These are phyloP conservation scores for Sphaerophoria rueppellii DNA, from an alignment of 2,888 invertebrate species.

Conservation along the genomic window DNA sequence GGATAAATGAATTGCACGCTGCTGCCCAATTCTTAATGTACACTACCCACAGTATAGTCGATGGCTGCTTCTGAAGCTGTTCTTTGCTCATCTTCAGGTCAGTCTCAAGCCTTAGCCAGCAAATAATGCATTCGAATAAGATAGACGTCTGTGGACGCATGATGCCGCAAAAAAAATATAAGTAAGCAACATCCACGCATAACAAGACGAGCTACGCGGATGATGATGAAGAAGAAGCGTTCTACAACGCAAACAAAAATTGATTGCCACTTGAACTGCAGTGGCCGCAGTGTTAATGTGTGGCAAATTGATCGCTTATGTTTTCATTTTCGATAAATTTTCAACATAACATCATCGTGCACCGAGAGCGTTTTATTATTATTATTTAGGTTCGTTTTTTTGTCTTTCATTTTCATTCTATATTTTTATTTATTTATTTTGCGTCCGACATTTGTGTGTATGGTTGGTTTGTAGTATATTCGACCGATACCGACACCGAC, in stretches of 20 bases:
- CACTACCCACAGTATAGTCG: conserved; percentile 6
- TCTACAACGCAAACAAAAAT: conserved; percentile 63
- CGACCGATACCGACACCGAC: not conserved
- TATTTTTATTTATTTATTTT: conserved; percentile 59
- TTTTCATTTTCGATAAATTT: conserved; percentile 72
- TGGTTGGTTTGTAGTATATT: conserved; percentile 10
- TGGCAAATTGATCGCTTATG: conserved; percentile 72
- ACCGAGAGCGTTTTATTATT: conserved; percentile 42
- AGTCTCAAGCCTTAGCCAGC: not conserved
- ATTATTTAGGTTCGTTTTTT: conserved; percentile 23
- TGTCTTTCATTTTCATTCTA: conserved; percentile 46
- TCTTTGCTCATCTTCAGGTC: conserved; percentile 20
- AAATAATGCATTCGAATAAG: conserved; percentile 18
- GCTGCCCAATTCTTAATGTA: conserved; percentile 19
- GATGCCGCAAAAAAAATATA: not conserved
- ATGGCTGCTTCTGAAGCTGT: not conserved
- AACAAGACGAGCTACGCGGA: not conserved
- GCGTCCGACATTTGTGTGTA: conserved; percentile 56
- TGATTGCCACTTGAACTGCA: conserved; percentile 73
- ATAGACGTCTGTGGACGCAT: not conserved
- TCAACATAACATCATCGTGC: conserved; percentile 47
- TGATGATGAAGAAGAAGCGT: conserved; percentile 35
- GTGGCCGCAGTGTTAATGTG: conserved; percentile 70
- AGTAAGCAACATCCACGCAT: not conserved
- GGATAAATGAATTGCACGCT: conserved; percentile 3